Percentiles rank a stretch among this genome's conserved stretches.
Evolutionary conservation across 2,113 vertebrate species (phyloP).

Genomic region (Macrotus californicus): DNA sequence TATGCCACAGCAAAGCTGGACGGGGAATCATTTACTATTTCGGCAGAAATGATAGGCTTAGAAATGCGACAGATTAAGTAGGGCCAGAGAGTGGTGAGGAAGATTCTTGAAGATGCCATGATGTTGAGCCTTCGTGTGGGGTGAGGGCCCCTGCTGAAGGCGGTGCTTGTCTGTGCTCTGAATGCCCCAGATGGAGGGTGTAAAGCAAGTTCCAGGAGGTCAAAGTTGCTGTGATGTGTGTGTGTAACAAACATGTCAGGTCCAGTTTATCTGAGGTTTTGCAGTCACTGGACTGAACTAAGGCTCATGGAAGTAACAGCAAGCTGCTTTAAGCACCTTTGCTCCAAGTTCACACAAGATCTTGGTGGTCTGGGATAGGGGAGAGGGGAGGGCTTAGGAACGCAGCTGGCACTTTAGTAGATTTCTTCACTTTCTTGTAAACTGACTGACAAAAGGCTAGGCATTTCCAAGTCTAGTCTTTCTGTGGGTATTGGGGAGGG

Average conservation of each 20-base stretch:
- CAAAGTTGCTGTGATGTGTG: not conserved
- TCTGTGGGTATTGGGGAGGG: not conserved
- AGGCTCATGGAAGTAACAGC: not conserved
- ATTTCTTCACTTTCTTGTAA: not conserved
- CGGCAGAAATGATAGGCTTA: not conserved
- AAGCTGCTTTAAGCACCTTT: not conserved
- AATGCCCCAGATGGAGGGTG: not conserved
- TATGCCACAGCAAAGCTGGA: not conserved
- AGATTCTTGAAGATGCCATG: not conserved
- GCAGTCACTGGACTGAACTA: not conserved
- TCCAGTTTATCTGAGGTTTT: not conserved
- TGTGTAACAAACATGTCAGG: not conserved
- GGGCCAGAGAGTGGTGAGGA: not conserved
- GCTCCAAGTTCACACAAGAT: not conserved
- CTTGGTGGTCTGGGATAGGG: rapidly evolving
- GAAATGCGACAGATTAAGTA: not conserved
- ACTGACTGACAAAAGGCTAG: not conserved
- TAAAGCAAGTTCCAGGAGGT: not conserved
- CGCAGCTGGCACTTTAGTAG: not conserved
- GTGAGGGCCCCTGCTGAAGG: rapidly evolving
- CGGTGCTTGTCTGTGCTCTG: not conserved
- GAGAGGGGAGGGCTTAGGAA: not conserved
- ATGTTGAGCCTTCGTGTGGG: not conserved
- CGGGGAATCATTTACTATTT: not conserved
- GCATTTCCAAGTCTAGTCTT: not conserved